Base-by-base conservation (phyloP, 2,888 invertebrate genomes). In the Cheilosia pagana region DNA sequence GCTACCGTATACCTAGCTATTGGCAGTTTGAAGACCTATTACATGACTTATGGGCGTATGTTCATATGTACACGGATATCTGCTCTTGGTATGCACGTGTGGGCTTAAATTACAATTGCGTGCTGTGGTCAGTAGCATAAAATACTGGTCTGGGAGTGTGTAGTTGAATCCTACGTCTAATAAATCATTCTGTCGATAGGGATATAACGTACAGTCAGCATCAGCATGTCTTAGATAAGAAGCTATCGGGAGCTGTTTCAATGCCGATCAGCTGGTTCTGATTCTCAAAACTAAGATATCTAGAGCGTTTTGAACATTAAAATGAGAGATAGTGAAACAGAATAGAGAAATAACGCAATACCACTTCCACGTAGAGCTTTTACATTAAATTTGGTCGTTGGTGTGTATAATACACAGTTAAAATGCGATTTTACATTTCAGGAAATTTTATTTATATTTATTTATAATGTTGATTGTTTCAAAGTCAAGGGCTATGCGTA, bases 41-140 rank as follows among this genome's bases (percentile, higher is more conserved):
- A 12, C 4, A 21, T 48, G 48, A 21, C 21, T 48, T 21, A 21
- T 48, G 48, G 21, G 8, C 8, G 48, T 12, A 21, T 21, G 10
- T 21, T 7, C 48, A 21, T 21, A 7, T 43, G n/a, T 16, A 43
- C 7, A 12, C 35, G 12, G 35, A 12, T 35, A 12, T 35, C 35
- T 35, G 35, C 14, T n/a, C 43, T n/a, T 14, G 14, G 16, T 16
- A 7, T 16, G 14, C 7, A n/a, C 16, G 16, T 7, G 43, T 43
- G 43, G 43, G 43, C 7, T 43, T 5, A 43, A 43, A 43, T 43
- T 16, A 43, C 43, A n/a, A 43, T n/a, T 43, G 43, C 43, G 43
- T 43, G 16, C 43, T n/a, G 43, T 16, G 16, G 7, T 43, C 43
- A 5, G 16, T 6, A 1, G 43, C 43, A 43, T 43, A n/a, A 16